Base-by-base conservation (phyloP, 2,113 vertebrate genomes). In the Otocyon megalotis region DNA sequence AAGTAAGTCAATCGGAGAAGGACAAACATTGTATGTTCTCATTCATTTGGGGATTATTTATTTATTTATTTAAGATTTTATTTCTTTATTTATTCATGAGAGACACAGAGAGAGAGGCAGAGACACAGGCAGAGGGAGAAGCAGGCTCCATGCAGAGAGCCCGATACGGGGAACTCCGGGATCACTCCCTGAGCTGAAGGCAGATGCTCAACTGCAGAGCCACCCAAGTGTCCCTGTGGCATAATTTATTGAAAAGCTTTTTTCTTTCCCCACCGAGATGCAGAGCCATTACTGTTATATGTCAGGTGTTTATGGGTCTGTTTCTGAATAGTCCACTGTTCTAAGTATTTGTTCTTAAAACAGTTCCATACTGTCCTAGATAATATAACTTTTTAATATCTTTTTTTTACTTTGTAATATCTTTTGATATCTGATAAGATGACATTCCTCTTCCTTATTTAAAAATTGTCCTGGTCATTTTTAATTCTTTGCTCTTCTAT, bases 331-430 rank as follows among this genome's bases (percentile, higher is more conserved):
- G 80, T 30, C 9, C 37, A 85, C 53, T 93, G 71, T 17, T 69
- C 28, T 93, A 20, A 77, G 26, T 81, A 4, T 80, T 14, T 90
- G 30, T 90, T 60, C 56, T 81, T 96, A 53, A 0, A 53, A 67
- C 16, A 67, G 28, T 48, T 88, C 15, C 15, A 24, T 20, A 54
- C 53, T 82, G 37, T 53, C 30, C 67, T 53, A 60, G 92, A 54
- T 87, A 62, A 63, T 91, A 8, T 76, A 19, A 83, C 54, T 69
- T 82, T 69, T 12, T 96, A 88, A 69, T 60, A 54, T n/a, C 54
- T 62, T 82, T 96, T 94, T 43, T 43, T 43, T 43, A 43, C 43
- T 43, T 82, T 69, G 16, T 96, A 88, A 69, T 60, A 54, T n/a
- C 54, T 62, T 82, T 96, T 94, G 76, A 69, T 37, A 32, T 35